These are phyloP conservation scores for Amblyopsis hoosieri DNA, from an alignment of 2,797 vertebrate species.

Conservation along the genomic window DNA sequence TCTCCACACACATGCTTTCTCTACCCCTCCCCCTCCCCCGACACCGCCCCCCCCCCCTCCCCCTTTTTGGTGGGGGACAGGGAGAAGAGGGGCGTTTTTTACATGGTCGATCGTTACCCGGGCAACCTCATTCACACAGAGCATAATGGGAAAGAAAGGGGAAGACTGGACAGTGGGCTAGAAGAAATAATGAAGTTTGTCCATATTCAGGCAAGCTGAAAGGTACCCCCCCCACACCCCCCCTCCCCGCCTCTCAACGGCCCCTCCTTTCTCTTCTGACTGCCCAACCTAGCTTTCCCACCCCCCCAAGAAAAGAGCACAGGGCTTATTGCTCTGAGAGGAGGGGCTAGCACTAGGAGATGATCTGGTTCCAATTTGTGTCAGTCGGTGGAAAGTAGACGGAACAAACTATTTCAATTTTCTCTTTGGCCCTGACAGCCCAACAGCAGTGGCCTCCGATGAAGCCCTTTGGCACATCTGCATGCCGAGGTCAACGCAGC, in stretches of 20 bases:
- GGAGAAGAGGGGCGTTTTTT: slow-evolving; percentile 75
- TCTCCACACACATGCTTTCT: slow-evolving; percentile 67
- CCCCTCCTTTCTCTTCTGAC: slow-evolving; percentile 61
- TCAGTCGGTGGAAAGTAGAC: slow-evolving; percentile 67
- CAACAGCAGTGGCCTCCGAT: slow-evolving; percentile 34
- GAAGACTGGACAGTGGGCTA: slow-evolving; percentile 80
- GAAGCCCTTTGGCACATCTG: slow-evolving; percentile 24
- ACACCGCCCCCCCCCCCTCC: slow-evolving; percentile 57
- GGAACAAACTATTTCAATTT: slow-evolving; percentile 66
- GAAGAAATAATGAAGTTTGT: slow-evolving; percentile 87
- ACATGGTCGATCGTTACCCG: slow-evolving; percentile 79
- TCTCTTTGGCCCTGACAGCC: slow-evolving; percentile 36
- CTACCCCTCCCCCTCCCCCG: slow-evolving; percentile 55
- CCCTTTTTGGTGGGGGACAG: slow-evolving; percentile 62
- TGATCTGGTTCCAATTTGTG: slow-evolving; percentile 79
- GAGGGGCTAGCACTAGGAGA: slow-evolving; percentile 49
- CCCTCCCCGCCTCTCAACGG: slow-evolving; percentile 62
- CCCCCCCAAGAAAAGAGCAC: slow-evolving; percentile 59
- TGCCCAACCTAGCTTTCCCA: slow-evolving; percentile 67
- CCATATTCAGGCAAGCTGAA: slow-evolving; percentile 84
- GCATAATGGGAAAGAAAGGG: slow-evolving; percentile 83
- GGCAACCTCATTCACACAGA: slow-evolving; percentile 84
- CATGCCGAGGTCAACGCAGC: slow-evolving; percentile 7
- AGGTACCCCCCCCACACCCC: slow-evolving; percentile 62
- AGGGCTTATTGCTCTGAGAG: slow-evolving; percentile 61